Base-by-base conservation (phyloP, 2,797 vertebrate species). In the Muraenolepis orangiensis region DNA sequence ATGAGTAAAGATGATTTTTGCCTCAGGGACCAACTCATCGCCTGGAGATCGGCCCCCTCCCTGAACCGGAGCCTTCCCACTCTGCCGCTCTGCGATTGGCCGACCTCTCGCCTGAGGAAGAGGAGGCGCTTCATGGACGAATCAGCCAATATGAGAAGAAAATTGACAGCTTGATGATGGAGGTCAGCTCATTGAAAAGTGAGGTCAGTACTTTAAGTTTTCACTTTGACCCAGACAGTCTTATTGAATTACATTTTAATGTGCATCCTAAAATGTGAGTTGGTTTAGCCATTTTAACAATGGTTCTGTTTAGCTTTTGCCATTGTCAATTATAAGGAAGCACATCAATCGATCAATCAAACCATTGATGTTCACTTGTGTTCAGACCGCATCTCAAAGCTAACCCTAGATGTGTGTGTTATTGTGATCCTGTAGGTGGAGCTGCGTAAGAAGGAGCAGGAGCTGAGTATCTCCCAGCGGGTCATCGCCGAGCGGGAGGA, bases 121-220 rank as follows among this genome's bases (percentile, higher is more conserved):
- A 96, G 10, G 95, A 94, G 0, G 82, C 78, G 3, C 71, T 94
- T 20, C 94, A 92, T 40, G 90, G 92, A 86, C 94, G 92, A 74
- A 94, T 96, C 67, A 94, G 92, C 40, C 87, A 90, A 73, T 97
- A 96, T 0, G 95, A 97, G 76, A 95, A 90, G 90, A 97, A 95
- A 90, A 94, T 98, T 0, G 94, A 96, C 76, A 94, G 84, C 85
- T 90, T 98, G 70, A 91, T 96, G 93, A 95, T 90, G 0, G 93
- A 93, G 31, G 93, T 97, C 79, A 94, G 95, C 90, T 94, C 93
- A 0, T 90, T 98, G 76, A 97, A 95, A 79, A 95, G 93, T 6
- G 94, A 98, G 95, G 96, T 98, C 30, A 69, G 81, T 78, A 29
- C 11, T 23, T 51, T 13, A 8, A 38, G 14, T 32, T 16, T 73